phyloP scores from a whole-genome alignment of 2,113 vertebrate species.

The Symphodus melops region DNA sequence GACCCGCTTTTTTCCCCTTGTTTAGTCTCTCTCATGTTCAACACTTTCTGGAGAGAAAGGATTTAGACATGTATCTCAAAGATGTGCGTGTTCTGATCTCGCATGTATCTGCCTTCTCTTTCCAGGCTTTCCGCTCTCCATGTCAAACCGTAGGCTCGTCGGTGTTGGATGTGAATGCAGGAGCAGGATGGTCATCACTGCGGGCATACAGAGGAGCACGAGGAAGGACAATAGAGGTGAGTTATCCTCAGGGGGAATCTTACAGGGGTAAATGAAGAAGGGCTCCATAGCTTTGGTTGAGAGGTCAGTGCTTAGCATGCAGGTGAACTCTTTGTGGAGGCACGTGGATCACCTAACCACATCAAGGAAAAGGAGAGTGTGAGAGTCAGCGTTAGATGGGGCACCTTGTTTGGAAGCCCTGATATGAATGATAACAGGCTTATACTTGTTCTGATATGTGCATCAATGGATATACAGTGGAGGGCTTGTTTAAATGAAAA shows the following conservation, averaged over 20 bases:
- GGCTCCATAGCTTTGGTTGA: constrained; percentile 59
- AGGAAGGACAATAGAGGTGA: constrained; percentile 77
- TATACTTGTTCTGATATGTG: constrained; percentile 33
- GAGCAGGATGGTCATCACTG: constrained; percentile 68
- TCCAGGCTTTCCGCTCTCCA: constrained; percentile 23
- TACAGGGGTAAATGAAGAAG: constrained; percentile 70
- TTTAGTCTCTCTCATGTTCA: constrained; percentile 38
- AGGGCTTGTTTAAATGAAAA: constrained; percentile 45
- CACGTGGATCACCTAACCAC: constrained; percentile 57
- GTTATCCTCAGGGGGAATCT: constrained; percentile 69
- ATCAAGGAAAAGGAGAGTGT: constrained; percentile 56
- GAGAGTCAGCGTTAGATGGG: constrained; percentile 66
- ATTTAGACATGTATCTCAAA: constrained; percentile 21
- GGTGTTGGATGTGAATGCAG: constrained; percentile 60
- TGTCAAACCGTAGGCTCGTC: constrained; percentile 50
- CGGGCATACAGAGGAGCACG: constrained; percentile 58
- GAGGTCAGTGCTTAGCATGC: constrained; percentile 79
- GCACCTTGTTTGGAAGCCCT: constrained; percentile 62
- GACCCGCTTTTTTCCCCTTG: constrained; percentile 49
- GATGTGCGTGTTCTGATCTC: constrained; percentile 12
- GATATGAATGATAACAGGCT: constrained; percentile 65
- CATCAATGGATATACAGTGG: constrained; percentile 46
- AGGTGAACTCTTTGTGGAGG: constrained; percentile 51
- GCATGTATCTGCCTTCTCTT: constrained; percentile 6
- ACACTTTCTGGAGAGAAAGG: constrained; percentile 31